phyloP scores from a whole-genome alignment of 2,888 invertebrate genomes.

The Cheiracanthium punctorium region DNA sequence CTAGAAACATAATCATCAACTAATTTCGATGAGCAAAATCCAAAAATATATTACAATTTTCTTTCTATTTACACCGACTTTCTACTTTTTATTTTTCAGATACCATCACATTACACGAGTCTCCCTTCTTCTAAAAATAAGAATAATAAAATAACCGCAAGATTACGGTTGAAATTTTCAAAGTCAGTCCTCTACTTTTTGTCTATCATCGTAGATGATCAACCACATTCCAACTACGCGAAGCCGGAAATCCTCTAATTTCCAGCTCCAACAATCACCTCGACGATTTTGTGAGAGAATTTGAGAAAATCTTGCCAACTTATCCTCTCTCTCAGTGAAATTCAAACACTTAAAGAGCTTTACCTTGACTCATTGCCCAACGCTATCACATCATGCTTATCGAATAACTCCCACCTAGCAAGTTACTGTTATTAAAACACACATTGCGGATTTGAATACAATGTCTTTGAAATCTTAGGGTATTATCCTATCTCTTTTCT shows the following conservation, averaged over 20 bases:
- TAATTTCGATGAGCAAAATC: too few relatives aligned
- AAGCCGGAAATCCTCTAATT: slow-evolving; percentile 13
- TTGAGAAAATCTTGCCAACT: not conserved
- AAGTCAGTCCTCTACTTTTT: not conserved
- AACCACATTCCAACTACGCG: not conserved
- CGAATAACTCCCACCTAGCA: not conserved
- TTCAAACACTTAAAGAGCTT: not conserved
- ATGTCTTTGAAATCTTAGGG: not conserved
- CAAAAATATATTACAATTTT: too few relatives aligned
- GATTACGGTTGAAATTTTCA: too few relatives aligned
- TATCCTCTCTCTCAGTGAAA: not conserved
- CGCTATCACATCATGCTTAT: not conserved
- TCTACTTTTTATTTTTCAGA: too few relatives aligned
- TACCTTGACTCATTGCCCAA: not conserved
- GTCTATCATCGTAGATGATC: not conserved
- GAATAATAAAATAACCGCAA: too few relatives aligned
- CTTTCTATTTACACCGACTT: too few relatives aligned
- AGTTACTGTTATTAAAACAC: not conserved
- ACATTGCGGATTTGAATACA: not conserved
- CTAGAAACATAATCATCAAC: too few relatives aligned
- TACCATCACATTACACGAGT: too few relatives aligned
- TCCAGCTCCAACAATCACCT: too few relatives aligned
- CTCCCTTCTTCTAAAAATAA: too few relatives aligned
- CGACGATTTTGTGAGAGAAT: not conserved
- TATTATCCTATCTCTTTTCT: too few relatives aligned